A percentile compares a stretch with the other conserved stretches of the same genome.
Conservation (phyloP, 2,113 vertebrate genomes). For the Aspidoscelis tigris region DNA sequence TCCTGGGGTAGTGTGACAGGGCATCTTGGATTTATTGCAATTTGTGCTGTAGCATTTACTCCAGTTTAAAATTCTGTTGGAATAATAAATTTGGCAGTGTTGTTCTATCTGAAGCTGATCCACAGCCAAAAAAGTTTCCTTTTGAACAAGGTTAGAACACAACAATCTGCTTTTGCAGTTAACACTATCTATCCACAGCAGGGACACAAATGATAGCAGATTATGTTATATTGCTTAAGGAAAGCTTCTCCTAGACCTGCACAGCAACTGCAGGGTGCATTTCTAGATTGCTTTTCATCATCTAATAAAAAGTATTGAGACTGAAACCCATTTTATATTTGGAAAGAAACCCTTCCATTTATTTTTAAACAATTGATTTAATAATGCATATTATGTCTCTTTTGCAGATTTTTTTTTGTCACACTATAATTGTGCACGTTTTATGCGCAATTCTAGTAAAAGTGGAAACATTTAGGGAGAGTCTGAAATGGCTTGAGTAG, state of each 20-base stretch:
- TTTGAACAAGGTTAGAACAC: slow-evolving; percentile 13
- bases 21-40: background rate
- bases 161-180: slow-evolving; percentile 23
- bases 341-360: background rate
- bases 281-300: slow-evolving; percentile 5
- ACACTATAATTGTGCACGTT: rapidly evolving
- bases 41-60: background rate
- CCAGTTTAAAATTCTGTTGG: slow-evolving; percentile 2
- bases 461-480: background rate
- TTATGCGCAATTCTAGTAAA: background rate
- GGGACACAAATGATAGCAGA: slow-evolving; percentile 12
- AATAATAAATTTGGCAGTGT: background rate
- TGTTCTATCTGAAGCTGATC: slow-evolving; percentile 7
- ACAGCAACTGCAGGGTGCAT: background rate
- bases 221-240: slow-evolving; percentile 8
- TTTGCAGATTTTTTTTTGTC: background rate
- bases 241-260: background rate
- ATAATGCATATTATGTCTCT: background rate
- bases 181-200: background rate
- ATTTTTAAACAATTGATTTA: background rate
- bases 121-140: background rate
- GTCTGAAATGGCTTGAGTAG: background rate
- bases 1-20: background rate
- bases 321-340: background rate
- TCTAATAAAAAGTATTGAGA: background rate